Percentiles rank a stretch among this genome's conserved stretches.
phyloP scores from a whole-genome alignment of 2,797 vertebrate genomes.

The Tragelaphus eurycerus region DNA sequence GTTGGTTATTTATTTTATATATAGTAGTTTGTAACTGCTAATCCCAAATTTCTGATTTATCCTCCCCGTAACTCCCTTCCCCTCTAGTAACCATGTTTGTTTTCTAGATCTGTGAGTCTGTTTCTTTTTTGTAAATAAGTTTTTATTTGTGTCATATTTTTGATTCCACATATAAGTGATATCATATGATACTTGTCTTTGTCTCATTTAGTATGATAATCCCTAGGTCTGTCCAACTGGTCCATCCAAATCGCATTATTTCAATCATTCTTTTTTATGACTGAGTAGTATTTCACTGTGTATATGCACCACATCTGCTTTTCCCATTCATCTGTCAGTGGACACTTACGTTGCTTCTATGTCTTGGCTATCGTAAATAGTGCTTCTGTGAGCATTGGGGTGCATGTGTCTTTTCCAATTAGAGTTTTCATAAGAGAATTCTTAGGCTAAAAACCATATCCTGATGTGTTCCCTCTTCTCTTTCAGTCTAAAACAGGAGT shows the following conservation, averaged over 20 bases:
- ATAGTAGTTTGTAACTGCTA: not conserved
- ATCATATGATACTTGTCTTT: not conserved
- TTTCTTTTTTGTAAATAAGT: not conserved
- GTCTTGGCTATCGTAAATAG: not conserved
- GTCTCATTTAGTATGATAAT: not conserved
- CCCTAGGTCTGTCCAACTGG: not conserved
- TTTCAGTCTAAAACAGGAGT: constrained; percentile 92
- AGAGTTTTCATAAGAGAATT: constrained; percentile 10
- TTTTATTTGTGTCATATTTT: not conserved
- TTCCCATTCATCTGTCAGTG: not conserved
- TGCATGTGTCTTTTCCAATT: not conserved
- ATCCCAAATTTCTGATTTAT: not conserved
- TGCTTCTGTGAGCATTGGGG: not conserved
- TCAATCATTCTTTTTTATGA: not conserved
- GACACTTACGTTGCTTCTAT: not conserved
- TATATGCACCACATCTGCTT: not conserved
- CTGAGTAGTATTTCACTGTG: not conserved
- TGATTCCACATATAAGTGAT: not conserved
- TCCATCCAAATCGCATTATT: not conserved
- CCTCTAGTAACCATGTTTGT: not conserved
- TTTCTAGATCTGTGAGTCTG: not conserved
- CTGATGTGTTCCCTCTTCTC: constrained; percentile 36
- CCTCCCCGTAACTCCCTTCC: not conserved
- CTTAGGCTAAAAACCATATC: not conserved
- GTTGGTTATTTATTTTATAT: not conserved